A percentile compares a stretch with the other conserved stretches of the same genome.
These are phyloP conservation scores for Globicephala melas DNA, from an alignment of 2,113 vertebrate genomes.

Conservation along the genomic window DNA sequence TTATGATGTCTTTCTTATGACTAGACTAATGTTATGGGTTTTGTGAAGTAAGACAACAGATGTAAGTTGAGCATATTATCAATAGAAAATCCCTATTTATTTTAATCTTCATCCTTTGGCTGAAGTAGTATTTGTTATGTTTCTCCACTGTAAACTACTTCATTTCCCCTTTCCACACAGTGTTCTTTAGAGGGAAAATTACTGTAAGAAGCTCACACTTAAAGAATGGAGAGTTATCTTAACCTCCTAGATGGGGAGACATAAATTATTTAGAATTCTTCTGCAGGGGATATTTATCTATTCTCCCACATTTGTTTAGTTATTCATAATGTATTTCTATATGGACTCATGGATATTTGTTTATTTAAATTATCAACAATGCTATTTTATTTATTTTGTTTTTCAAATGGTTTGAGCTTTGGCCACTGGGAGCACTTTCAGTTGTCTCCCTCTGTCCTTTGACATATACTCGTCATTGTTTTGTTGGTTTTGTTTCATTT, in stretches of 20 bases:
- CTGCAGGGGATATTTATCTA: neutral
- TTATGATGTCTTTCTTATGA: neutral
- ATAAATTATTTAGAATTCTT: neutral
- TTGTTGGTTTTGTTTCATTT: neutral
- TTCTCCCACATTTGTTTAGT: neutral
- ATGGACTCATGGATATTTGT: neutral
- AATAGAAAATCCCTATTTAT: neutral
- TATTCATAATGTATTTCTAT: neutral
- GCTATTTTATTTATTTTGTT: neutral
- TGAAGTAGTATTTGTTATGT: neutral
- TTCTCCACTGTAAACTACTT: neutral
- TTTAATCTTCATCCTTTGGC: neutral
- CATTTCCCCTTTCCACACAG: neutral
- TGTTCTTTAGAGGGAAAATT: neutral
- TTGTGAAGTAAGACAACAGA: neutral
- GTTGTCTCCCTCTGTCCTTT: neutral
- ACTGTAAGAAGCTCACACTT: neutral
- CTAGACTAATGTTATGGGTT: neutral
- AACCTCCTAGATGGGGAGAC: rapidly evolving
- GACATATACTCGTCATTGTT: neutral
- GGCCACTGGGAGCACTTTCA: neutral
- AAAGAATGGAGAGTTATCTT: neutral
- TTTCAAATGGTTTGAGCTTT: neutral
- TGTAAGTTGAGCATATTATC: neutral
- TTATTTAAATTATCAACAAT: neutral